phyloP scores from a whole-genome alignment of 2,888 invertebrate species.

The Teinopalpus imperialis region DNA sequence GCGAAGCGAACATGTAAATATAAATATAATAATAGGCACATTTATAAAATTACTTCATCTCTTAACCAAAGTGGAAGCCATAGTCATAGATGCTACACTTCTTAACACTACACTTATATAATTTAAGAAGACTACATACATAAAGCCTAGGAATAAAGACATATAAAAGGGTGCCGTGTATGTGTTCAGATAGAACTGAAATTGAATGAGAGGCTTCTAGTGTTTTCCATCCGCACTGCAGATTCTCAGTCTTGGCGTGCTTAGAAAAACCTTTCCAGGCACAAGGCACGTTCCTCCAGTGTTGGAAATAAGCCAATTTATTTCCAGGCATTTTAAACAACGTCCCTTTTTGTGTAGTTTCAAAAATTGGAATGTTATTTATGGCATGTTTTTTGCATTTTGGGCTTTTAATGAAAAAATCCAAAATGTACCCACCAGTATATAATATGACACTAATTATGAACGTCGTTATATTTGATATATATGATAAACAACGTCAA shows the following conservation, averaged over 20 bases:
- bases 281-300: conserved; percentile 5
- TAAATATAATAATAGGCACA: no score
- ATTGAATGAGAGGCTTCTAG: conserved; percentile 9
- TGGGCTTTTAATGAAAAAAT: no score
- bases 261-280: conserved; percentile 1
- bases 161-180: conserved; percentile 2
- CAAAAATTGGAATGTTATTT: neutral
- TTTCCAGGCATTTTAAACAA: neutral
- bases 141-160: neutral
- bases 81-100: no score
- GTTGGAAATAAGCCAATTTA: conserved; percentile 22
- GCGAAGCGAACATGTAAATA: no score
- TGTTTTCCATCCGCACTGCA: conserved; percentile 22
- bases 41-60: no score
- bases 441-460: no score
- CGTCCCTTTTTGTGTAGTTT: neutral
- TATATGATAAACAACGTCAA: no score
- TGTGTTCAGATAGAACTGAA: conserved; percentile 5
- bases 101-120: no score
- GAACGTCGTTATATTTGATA: no score
- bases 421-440: no score
- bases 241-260: conserved; percentile 12
- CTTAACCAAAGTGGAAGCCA: no score
- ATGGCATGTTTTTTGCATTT: no score
- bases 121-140: conserved; percentile 3